A percentile compares a stretch with the other conserved stretches of the same genome.
phyloP scores from a whole-genome alignment of 92 coral and sea anemone species.

The Plumapathes pennacea region DNA sequence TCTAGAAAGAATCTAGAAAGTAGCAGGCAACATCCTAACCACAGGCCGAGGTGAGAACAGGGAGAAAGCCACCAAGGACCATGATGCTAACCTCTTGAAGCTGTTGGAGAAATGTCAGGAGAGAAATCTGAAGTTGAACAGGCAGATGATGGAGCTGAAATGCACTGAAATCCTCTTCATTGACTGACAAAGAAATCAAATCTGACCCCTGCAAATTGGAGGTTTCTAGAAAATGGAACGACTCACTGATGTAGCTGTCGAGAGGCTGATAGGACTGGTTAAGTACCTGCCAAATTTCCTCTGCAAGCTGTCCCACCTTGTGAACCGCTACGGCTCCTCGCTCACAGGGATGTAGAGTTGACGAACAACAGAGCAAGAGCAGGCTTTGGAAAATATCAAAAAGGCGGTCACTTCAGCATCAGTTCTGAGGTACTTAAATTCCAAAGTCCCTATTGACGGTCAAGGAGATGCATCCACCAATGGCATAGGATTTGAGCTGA shows the following conservation, averaged over 20 bases:
- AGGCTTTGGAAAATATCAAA: no score
- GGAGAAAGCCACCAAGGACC: conserved; percentile 23
- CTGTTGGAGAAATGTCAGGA: conserved; percentile 29
- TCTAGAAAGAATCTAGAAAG: background rate
- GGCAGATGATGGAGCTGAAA: conserved; percentile 18
- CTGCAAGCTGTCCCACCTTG: no score
- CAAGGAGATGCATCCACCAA: no score
- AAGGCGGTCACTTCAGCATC: no score
- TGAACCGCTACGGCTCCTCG: no score
- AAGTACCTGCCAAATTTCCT: conserved; percentile 17
- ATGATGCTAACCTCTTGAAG: conserved; percentile 10
- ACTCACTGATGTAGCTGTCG: conserved; percentile 17
- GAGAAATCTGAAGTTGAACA: conserved; percentile 16
- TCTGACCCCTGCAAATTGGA: conserved; percentile 29
- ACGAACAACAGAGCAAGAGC: no score
- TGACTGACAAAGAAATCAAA: conserved; percentile 31
- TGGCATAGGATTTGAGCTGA: no score
- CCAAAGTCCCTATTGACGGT: no score
- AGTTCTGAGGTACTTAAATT: no score
- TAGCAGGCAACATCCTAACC: conserved; percentile 35
- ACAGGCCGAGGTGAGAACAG: conserved; percentile 19
- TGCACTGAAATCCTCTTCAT: conserved; percentile 16
- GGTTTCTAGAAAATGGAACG: conserved; percentile 16
- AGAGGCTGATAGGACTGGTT: conserved; percentile 10
- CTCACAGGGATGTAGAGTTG: no score